Percentiles rank a stretch among this genome's conserved stretches.
Evolutionary conservation across 1,140 invertebrate genomes (phyloP).

Genomic region (Elymnias hypermnestra): DNA sequence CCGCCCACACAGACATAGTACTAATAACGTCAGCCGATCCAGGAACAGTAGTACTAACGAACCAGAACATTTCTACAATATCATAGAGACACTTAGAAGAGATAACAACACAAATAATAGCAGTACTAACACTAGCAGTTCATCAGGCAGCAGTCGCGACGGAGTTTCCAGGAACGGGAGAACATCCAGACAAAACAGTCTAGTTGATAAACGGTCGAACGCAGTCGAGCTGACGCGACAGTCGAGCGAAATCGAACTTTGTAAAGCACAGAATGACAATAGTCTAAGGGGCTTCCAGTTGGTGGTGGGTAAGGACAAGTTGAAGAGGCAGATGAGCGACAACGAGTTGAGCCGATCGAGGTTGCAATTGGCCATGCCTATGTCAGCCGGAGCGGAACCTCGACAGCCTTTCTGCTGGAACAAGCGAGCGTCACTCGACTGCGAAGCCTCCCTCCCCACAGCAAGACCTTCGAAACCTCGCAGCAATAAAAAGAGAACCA

Average conservation of each 20-base stretch:
- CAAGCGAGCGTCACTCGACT: constrained; percentile 41
- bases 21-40: constrained; percentile 44
- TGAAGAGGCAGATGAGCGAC: constrained; percentile 56
- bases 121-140: constrained; percentile 46
- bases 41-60: constrained; percentile 39
- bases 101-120: constrained; percentile 30
- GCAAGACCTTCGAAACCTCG: constrained; percentile 14
- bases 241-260: constrained; percentile 45
- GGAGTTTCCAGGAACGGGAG: constrained; percentile 19
- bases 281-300: constrained; percentile 47
- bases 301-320: constrained; percentile 55
- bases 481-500: constrained; percentile 25
- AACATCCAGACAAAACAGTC: constrained; percentile 43
- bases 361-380: constrained; percentile 51
- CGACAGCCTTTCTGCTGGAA: constrained; percentile 46
- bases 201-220: constrained; percentile 36
- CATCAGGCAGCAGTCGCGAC: constrained; percentile 42
- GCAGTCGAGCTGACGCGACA: constrained; percentile 36
- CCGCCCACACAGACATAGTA: constrained; percentile 47
- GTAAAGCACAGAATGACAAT: constrained; percentile 21
- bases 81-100: constrained; percentile 47
- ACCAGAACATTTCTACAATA: constrained; percentile 53
- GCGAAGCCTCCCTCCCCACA: constrained; percentile 31
- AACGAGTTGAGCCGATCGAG: constrained; percentile 48
- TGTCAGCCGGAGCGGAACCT: constrained; percentile 58